Evolutionary conservation across 2,888 invertebrate genomes (phyloP).

Genomic region (Merodon equestris): DNA sequence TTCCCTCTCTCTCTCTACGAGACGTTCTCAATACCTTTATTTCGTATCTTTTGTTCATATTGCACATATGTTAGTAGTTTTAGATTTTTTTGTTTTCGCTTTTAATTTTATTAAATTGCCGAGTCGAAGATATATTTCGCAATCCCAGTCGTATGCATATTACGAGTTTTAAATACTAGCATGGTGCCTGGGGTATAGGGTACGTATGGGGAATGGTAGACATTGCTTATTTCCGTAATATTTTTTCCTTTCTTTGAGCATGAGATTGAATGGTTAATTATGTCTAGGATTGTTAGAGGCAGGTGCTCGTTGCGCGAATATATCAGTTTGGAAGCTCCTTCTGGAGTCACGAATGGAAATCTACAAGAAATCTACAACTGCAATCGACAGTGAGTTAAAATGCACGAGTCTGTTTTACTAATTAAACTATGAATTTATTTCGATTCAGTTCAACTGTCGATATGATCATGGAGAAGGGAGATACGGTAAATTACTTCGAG

Average conservation of each 20-base stretch:
- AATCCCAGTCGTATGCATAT: conserved; percentile 50
- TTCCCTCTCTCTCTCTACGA: too few species aligned
- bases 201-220: conserved; percentile 14
- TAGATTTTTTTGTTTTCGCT: too few species aligned
- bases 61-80: conserved; percentile 54
- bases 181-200: not conserved
- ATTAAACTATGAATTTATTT: too few species aligned
- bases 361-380: too few species aligned
- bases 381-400: too few species aligned
- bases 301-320: conserved; percentile 58
- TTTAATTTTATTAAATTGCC: conserved; percentile 53
- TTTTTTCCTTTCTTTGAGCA: conserved; percentile 47
- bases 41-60: conserved; percentile 60
- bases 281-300: conserved; percentile 33
- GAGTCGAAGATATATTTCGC: conserved; percentile 47
- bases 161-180: conserved; percentile 47
- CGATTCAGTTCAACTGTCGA: too few species aligned
- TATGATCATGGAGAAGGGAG: too few species aligned
- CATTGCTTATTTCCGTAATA: conserved; percentile 54
- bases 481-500: too few species aligned
- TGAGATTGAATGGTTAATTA: conserved; percentile 35
- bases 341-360: conserved; percentile 40
- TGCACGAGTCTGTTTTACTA: too few species aligned
- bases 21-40: conserved; percentile 52
- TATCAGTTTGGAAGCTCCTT: conserved; percentile 42